Evolutionary conservation across 2,888 invertebrate genomes (phyloP), one percentile per base, ranked within the genome.

Genomic region (Adela reaumurella): DNA sequence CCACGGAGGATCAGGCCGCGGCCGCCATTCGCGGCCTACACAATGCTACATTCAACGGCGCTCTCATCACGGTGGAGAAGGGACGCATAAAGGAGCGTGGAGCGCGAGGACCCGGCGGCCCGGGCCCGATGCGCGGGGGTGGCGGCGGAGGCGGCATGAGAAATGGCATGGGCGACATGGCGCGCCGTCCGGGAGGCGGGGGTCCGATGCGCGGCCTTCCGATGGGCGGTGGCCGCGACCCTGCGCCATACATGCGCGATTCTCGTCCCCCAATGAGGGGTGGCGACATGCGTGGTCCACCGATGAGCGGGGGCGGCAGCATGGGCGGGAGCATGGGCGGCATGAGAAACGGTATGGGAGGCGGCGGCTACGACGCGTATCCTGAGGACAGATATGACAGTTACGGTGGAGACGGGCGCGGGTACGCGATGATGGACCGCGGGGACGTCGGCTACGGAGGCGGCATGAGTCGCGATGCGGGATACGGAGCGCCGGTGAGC

Each of bases 11-110:
- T 47, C 87, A 93, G 68, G 94, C 94, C 2, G 82, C 86, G 45
- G 85, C 86, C 49, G 94, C 94, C 0, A 92, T 93, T 57, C 83
- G 87, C 54, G 89, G 86, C 24, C 72, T 94, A 24, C 89, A 94
- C 68, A 91, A 91, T 58, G 81, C 86, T 1, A 85, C 86, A 46
- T 92, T 94, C 67, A 92, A 92, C 71, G 94, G 94, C 19, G 87
- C 87, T 47, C 84, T 85, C 52, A 91, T 94, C 57, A 88, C 90
- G 51, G 94, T 94, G 3, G 94, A 94, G 67, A 86, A 87, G 55
- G 90, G 90, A 1, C 83, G 90, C 43, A 87, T 89, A 47, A 90
- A 90, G 67, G 87, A 89, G 52, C 82, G 86, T 45, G 82, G 84
- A 1, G 73, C 78, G 51, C 80, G 83, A 45, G 77, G 29, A 17